A percentile compares a stretch with the other conserved stretches of the same genome.
phyloP scores from a whole-genome alignment of 1,140 invertebrate species.

The Drosophila carrolli region DNA sequence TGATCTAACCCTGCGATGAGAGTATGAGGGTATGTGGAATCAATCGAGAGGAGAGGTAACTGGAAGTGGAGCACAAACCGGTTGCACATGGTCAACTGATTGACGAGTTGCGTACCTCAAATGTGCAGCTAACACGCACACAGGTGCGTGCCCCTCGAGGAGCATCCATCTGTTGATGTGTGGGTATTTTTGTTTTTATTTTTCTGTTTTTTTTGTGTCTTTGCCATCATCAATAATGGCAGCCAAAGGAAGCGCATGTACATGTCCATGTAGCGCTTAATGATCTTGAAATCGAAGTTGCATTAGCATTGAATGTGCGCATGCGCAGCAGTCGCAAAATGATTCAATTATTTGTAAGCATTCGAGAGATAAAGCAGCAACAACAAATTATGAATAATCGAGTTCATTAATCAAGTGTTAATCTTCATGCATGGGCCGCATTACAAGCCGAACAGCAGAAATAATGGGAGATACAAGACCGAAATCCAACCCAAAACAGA shows the following conservation, averaged over 20 bases:
- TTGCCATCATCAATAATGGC: conserved; percentile 71
- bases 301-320: conserved; percentile 72
- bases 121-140: conserved; percentile 65
- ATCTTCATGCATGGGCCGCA: conserved; percentile 63
- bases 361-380: conserved; percentile 27
- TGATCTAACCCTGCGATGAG: conserved; percentile 28
- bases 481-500: conserved; percentile 33
- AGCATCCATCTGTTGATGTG: conserved; percentile 7
- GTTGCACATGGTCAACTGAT: conserved; percentile 74
- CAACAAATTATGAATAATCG: conserved; percentile 80
- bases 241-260: conserved; percentile 77
- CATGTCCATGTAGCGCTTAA: conserved; percentile 73
- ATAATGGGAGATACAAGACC: conserved; percentile 35
- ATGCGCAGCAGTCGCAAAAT: conserved; percentile 55
- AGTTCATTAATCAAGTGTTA: conserved; percentile 76
- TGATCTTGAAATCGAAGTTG: conserved; percentile 76
- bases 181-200: conserved; percentile 26
- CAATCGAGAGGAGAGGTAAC: conserved; percentile 37
- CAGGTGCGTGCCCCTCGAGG: conserved; percentile 52
- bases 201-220: conserved; percentile 6
- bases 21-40: conserved; percentile 22
- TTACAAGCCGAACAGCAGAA: conserved; percentile 44
- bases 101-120: conserved; percentile 78
- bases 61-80: conserved; percentile 71
- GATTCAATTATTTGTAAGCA: conserved; percentile 73